These are phyloP conservation scores for Oasisia sp. DNA, from an alignment of 2,888 invertebrate genomes.

Conservation along the genomic window DNA sequence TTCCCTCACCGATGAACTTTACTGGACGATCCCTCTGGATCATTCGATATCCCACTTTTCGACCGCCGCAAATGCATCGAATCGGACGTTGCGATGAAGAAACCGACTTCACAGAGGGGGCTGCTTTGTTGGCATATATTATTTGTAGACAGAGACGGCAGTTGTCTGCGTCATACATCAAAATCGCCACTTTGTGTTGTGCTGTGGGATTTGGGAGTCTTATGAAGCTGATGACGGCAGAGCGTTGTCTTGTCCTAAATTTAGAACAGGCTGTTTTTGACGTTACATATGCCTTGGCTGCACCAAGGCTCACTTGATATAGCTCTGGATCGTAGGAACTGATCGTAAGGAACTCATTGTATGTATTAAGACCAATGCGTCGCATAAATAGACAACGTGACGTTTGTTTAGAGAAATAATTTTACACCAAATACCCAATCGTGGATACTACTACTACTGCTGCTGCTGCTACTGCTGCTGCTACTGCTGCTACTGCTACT, in stretches of 20 bases:
- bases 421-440: neutral
- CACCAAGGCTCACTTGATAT: too few relatives aligned
- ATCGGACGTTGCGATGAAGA: neutral
- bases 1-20: constrained; percentile 4
- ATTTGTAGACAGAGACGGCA: neutral
- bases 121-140: neutral
- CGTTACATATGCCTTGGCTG: too few relatives aligned
- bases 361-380: too few relatives aligned
- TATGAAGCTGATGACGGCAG: neutral
- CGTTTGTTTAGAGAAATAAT: neutral
- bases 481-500: too few relatives aligned
- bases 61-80: neutral
- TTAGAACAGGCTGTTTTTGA: neutral
- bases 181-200: neutral
- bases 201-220: neutral
- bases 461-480: too few relatives aligned
- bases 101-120: neutral
- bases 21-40: neutral
- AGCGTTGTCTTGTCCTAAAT: neutral
- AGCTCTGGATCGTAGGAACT: too few relatives aligned
- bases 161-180: neutral
- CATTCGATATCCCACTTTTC: neutral
- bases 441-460: neutral
- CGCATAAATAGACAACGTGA: too few relatives aligned
- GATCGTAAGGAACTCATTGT: too few relatives aligned